phyloP scores from a whole-genome alignment of 1,140 invertebrate genomes.

The Drosophila jambulina region DNA sequence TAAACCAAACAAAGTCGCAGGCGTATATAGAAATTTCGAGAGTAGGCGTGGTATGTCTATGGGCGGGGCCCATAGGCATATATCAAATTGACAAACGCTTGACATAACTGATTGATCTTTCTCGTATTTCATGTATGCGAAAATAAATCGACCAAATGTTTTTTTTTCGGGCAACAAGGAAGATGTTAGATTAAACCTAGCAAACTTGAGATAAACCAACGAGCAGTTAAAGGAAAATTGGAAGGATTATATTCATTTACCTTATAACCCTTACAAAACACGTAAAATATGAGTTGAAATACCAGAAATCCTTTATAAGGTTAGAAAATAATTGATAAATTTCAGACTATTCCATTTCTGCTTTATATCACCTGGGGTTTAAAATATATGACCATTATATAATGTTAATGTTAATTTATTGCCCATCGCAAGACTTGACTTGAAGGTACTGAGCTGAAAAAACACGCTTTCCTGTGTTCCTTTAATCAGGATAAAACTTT shows the following conservation, averaged over 20 bases:
- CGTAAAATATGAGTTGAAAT: too few species aligned
- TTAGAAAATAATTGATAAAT: too few species aligned
- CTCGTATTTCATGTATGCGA: slow-evolving; percentile 13
- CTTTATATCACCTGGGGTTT: too few species aligned
- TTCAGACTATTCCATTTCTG: too few species aligned
- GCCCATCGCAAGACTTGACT: background rate
- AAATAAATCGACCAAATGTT: slow-evolving; percentile 13
- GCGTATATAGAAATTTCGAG: slow-evolving; percentile 8
- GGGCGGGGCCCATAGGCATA: slow-evolving; percentile 7
- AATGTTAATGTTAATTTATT: background rate
- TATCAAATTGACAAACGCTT: slow-evolving; percentile 41
- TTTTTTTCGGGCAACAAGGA: background rate
- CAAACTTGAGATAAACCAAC: background rate
- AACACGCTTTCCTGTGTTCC: background rate
- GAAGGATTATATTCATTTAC: too few species aligned
- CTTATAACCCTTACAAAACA: background rate
- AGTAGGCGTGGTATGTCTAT: slow-evolving; percentile 2
- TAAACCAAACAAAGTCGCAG: slow-evolving; percentile 28
- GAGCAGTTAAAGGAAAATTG: background rate
- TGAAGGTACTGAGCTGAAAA: background rate
- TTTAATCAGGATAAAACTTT: slow-evolving; percentile 34
- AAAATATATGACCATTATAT: background rate
- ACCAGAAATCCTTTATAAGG: too few species aligned
- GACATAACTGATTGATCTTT: slow-evolving; percentile 41
- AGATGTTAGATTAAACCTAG: background rate